Conservation (phyloP, 2,797 vertebrate species). For the Helicolenus hilgendorfi region DNA sequence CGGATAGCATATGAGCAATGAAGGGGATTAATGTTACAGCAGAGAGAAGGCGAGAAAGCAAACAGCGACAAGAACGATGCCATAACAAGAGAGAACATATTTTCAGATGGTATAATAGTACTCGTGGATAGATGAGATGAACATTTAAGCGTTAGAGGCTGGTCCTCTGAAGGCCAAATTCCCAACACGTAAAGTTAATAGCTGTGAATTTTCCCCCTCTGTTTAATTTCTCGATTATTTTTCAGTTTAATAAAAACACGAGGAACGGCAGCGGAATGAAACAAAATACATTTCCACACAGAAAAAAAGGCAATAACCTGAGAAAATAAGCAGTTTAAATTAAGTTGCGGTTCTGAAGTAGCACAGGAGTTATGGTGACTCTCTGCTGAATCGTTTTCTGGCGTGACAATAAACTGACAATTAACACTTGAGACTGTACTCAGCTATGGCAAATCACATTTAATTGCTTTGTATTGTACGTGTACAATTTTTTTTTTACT, state of each 20-base stretch:
- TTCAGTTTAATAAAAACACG: slow-evolving; percentile 62
- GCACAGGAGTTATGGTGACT: slow-evolving; percentile 12
- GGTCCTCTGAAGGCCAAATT: slow-evolving; percentile 42
- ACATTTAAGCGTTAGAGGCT: background rate
- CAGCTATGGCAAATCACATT: slow-evolving; percentile 52
- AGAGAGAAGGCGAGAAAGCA: background rate
- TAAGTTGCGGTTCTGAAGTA: slow-evolving; percentile 43
- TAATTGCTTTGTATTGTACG: slow-evolving; percentile 67
- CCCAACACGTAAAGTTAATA: slow-evolving; percentile 41
- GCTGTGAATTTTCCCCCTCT: slow-evolving; percentile 18
- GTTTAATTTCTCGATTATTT: slow-evolving; percentile 61
- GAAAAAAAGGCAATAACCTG: slow-evolving; percentile 66
- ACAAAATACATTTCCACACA: slow-evolving; percentile 40
- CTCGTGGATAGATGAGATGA: background rate
- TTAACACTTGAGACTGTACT: slow-evolving; percentile 34
- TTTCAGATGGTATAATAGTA: background rate
- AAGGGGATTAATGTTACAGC: background rate
- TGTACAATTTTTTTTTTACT: slow-evolving; percentile 6
- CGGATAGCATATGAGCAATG: background rate
- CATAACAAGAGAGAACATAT: background rate
- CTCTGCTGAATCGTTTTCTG: slow-evolving; percentile 34
- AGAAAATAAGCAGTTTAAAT: slow-evolving; percentile 76
- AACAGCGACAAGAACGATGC: background rate
- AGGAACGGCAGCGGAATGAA: slow-evolving; percentile 29
- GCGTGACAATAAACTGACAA: slow-evolving; percentile 58